Evolutionary conservation across 2,888 invertebrate genomes (phyloP).

Genomic region (Ecdyonurus torrentis): DNA sequence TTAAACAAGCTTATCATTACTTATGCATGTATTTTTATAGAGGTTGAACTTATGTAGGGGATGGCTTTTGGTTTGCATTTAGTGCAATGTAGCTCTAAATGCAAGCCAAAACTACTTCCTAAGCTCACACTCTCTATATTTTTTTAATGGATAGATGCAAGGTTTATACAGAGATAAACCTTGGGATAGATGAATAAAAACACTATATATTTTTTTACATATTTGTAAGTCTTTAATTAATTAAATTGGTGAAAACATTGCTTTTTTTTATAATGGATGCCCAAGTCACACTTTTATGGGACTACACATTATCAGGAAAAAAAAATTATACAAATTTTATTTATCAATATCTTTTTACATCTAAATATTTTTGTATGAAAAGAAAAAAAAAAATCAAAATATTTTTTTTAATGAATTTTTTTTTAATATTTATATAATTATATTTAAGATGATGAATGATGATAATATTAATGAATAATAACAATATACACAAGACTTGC

Average conservation of each 20-base stretch:
- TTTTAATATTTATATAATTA: neutral
- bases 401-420: neutral
- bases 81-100: no score
- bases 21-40: no score
- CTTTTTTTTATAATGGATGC: neutral
- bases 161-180: no score
- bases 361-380: no score
- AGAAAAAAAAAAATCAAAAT: neutral
- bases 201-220: no score
- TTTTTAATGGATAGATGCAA: no score
- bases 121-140: no score
- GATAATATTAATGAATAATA: neutral
- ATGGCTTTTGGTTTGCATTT: no score
- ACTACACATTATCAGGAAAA: neutral
- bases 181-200: no score
- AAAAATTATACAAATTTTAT: neutral
- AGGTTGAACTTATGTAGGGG: no score
- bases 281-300: neutral
- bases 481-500: neutral
- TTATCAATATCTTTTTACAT: neutral
- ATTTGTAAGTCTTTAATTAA: neutral
- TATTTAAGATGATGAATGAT: neutral
- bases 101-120: no score
- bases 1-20: no score
- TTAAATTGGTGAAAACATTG: neutral